Base-by-base conservation (phyloP, 2,888 invertebrate genomes). In the Cantharis nigra region DNA sequence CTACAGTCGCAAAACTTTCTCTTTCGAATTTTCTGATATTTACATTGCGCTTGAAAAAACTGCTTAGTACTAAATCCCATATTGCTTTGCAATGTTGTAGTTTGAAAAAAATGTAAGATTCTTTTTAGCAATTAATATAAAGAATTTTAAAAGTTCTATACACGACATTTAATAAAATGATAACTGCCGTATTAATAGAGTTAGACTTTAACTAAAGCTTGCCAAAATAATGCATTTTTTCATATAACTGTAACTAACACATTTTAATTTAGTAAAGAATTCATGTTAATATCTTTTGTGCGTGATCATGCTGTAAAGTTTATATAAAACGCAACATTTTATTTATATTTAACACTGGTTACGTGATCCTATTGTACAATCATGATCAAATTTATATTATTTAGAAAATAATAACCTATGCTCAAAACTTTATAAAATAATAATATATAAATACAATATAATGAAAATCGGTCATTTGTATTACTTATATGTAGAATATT, bases 261-360 rank as follows among this genome's bases (percentile, higher is more conserved):
- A 64, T 64, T 28, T 63, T 72, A 72, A 28, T 65, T 64, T 63
- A 72, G 28, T 64, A 64, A 18, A 28, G 62, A 67, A 73, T 73
- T 67, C 67, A 73, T 73, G 69, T 73, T 73, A 73, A 73, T 73
- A 73, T 63, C 28, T 73, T 73, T 73, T 73, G 73, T 73, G 73
- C 73, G 73, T 73, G 73, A 67, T 62, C 20, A 63, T 33, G 72
- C 18, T 64, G 23, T 16, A 23, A 64, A 16, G 13, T 72, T 72
- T 64, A 65, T 28, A 64, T 65, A 72, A 64, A 72, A 65, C 72
- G 72, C 65, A 65, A 65, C 64, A 62, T 73, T 73, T 73, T 69
- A 67, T 49, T 73, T 63, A 63, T 63, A 72, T 72, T 72, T 69
- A 73, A 73, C 73, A 69, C 73, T 69, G 62, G 62, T 73, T 73